Evolutionary conservation across 2,888 invertebrate species (phyloP).

Genomic region (Axea sp.): DNA sequence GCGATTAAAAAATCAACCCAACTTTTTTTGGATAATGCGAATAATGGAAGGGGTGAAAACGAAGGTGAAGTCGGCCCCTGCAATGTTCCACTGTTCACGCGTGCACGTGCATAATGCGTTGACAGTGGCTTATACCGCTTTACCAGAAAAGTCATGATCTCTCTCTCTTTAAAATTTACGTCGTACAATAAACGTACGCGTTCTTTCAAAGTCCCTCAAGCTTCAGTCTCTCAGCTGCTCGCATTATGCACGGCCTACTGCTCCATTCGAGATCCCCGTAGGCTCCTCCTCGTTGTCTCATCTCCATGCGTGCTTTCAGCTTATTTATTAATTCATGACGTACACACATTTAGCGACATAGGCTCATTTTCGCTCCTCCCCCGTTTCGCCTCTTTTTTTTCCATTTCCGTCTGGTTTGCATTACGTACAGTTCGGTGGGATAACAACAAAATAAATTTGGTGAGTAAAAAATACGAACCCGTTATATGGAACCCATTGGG

Average conservation of each 20-base stretch:
- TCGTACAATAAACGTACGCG: conserved; percentile 57
- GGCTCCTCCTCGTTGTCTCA: conserved; percentile 62
- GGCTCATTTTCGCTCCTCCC: conserved; percentile 26
- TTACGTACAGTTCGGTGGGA: conserved; percentile 1
- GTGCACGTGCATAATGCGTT: conserved; percentile 44
- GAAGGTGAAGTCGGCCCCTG: conserved; percentile 20
- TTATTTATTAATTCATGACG: conserved; percentile 77
- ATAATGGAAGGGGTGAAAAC: conserved; percentile 44
- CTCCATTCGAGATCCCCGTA: conserved; percentile 71
- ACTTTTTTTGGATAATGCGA: conserved; percentile 9
- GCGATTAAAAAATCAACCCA: conserved; percentile 9
- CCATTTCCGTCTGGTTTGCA: conserved; percentile 12
- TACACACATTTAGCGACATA: conserved; percentile 51
- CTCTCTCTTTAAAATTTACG: conserved; percentile 62
- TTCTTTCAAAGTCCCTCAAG: conserved; percentile 62
- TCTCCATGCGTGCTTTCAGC: conserved; percentile 67
- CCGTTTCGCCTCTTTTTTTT: neutral
- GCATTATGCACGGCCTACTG: conserved; percentile 74
- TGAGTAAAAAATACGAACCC: conserved; percentile 26
- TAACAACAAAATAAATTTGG: conserved; percentile 32
- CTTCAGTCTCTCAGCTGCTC: conserved; percentile 72
- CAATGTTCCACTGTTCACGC: conserved; percentile 41
- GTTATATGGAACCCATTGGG: conserved; percentile 52
- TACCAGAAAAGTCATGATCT: conserved; percentile 63
- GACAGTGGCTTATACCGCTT: conserved; percentile 63